Evolutionary conservation across 2,888 invertebrate genomes (phyloP).

Genomic region (Mylabris sibirica): DNA sequence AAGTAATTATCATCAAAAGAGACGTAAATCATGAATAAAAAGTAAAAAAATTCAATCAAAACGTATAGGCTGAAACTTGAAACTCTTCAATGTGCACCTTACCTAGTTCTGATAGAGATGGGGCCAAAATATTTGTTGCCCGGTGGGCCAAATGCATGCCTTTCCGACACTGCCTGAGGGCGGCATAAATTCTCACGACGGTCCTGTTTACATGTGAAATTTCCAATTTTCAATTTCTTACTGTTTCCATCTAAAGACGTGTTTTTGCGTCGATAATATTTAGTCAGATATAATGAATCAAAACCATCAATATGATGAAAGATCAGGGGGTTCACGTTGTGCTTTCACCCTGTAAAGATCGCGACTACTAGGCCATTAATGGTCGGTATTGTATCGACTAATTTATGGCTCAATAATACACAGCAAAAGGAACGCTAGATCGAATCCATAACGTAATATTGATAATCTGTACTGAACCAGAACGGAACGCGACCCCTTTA

Average conservation of each 20-base stretch:
- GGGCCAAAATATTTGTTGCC: no score
- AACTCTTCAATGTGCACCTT: no score
- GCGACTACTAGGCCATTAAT: conserved; percentile 51
- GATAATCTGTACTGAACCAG: conserved; percentile 55
- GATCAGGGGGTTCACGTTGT: conserved; percentile 44
- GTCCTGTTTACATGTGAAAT: background rate
- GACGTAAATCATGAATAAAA: no score
- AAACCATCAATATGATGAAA: background rate
- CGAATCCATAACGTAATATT: conserved; percentile 54
- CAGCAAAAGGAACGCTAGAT: conserved; percentile 50
- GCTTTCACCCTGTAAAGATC: conserved; percentile 55
- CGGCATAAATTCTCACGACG: no score
- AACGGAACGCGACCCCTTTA: conserved; percentile 43
- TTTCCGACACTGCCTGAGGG: no score
- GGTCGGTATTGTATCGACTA: conserved; percentile 57
- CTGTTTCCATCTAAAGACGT: no score
- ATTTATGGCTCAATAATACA: conserved; percentile 59
- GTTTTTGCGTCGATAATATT: no score
- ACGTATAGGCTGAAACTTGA: no score
- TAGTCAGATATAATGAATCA: background rate
- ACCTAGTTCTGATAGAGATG: no score
- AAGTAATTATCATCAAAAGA: no score
- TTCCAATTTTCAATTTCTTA: background rate
- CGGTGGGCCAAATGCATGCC: no score
- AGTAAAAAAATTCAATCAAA: no score